phyloP scores from a whole-genome alignment of 2,113 vertebrate genomes.

The Platanista minor region DNA sequence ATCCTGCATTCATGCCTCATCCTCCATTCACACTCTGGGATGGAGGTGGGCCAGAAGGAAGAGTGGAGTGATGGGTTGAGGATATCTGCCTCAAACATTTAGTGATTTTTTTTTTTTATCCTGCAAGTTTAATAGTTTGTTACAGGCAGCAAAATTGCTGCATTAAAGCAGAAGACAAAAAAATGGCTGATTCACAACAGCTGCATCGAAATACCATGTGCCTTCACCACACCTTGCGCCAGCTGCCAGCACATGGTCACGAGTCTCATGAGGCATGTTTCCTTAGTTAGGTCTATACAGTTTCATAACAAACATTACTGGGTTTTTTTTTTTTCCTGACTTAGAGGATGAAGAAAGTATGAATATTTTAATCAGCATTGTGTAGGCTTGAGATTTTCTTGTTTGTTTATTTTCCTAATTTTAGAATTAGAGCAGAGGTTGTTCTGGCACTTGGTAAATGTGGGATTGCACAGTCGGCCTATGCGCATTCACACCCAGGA shows the following conservation, averaged over 20 bases:
- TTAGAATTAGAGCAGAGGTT: constrained; percentile 5
- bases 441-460: not conserved
- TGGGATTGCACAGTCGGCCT: not conserved
- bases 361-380: not conserved
- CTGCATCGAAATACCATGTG: not conserved
- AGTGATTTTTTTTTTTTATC: not conserved
- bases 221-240: not conserved
- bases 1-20: not conserved
- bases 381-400: not conserved
- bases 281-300: not conserved
- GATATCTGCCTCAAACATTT: not conserved
- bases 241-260: not conserved
- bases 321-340: not conserved
- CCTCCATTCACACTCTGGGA: not conserved
- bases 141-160: not conserved
- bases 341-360: not conserved
- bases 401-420: not conserved
- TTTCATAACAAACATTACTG: not conserved
- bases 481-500: not conserved
- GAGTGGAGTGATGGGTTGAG: not conserved
- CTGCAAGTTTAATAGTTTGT: not conserved
- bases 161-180: not conserved
- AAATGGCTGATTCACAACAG: not conserved
- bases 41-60: not conserved
- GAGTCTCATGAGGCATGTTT: not conserved